Evolutionary conservation across 2,113 vertebrate species (phyloP).

Genomic region (Oreochromis niloticus): DNA sequence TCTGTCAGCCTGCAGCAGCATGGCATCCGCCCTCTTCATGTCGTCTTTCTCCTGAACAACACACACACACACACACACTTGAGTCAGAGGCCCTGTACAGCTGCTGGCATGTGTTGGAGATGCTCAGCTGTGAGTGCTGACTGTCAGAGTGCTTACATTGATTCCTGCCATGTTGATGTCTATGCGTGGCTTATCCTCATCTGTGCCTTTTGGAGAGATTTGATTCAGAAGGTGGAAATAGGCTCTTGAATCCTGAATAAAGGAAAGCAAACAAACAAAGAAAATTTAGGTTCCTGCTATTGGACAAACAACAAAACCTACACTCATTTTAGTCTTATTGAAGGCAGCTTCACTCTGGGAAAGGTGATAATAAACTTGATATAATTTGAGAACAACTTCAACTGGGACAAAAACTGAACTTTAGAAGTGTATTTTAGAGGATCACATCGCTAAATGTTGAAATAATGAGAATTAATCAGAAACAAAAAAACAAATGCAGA

Average conservation of each 20-base stretch:
- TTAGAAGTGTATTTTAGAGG: not conserved
- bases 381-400: not conserved
- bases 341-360: not conserved
- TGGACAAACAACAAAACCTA: not conserved
- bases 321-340: not conserved
- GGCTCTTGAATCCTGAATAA: slow-evolving; percentile 85
- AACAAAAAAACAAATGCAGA: not conserved
- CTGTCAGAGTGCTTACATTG: slow-evolving; percentile 70
- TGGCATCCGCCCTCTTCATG: slow-evolving; percentile 85
- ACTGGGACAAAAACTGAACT: not conserved
- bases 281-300: not conserved
- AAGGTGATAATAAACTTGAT: not conserved
- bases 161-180: slow-evolving; percentile 88
- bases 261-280: not conserved
- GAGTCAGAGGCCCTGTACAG: not conserved
- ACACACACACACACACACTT: not conserved
- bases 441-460: not conserved
- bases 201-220: slow-evolving; percentile 90
- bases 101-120: not conserved
- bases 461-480: not conserved
- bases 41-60: slow-evolving; percentile 85
- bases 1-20: slow-evolving; percentile 88
- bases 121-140: not conserved
- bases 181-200: slow-evolving; percentile 84
- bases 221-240: slow-evolving; percentile 94